Percentiles rank a stretch among this genome's conserved stretches.
Conservation (phyloP, 2,888 invertebrate species). For the Endotricha flammealis region DNA sequence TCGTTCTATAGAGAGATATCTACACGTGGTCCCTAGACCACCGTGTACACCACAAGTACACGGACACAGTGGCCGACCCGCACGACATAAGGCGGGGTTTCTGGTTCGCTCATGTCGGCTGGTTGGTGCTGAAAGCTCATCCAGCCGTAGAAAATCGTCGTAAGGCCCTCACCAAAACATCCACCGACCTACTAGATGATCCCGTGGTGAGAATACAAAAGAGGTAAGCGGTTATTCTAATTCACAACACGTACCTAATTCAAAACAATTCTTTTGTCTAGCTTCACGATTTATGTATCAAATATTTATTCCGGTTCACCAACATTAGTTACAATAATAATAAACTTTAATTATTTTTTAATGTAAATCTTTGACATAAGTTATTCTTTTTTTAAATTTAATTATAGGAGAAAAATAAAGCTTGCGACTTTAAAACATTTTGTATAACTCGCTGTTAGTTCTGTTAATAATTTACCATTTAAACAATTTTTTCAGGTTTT, state of each 20-base stretch:
- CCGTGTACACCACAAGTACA: conserved; percentile 92
- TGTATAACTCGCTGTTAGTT: no score
- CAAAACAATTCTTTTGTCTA: no score
- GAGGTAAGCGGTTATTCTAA: conserved; percentile 59
- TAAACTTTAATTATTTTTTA: no score
- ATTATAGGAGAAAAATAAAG: no score
- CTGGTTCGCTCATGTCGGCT: conserved; percentile 95
- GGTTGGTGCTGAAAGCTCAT: conserved; percentile 92
- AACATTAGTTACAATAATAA: no score
- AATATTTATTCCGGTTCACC: no score
- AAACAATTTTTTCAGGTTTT: conserved; percentile 82
- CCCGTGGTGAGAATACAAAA: conserved; percentile 87
- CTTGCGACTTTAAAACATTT: no score
- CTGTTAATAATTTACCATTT: no score
- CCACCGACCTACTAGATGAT: conserved; percentile 85
- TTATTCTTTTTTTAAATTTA: no score
- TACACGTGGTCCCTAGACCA: conserved; percentile 93
- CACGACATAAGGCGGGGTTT: conserved; percentile 91
- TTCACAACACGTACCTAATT: no score
- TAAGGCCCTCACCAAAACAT: conserved; percentile 71
- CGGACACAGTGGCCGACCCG: conserved; percentile 91
- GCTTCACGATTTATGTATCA: no score
- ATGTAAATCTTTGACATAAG: no score
- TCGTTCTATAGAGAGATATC: conserved; percentile 84
- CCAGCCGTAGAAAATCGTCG: conserved; percentile 85